Percentiles rank a stretch among this genome's conserved stretches.
Conservation (phyloP, 2,888 invertebrate genomes). For the Agonopterix heracliana region DNA sequence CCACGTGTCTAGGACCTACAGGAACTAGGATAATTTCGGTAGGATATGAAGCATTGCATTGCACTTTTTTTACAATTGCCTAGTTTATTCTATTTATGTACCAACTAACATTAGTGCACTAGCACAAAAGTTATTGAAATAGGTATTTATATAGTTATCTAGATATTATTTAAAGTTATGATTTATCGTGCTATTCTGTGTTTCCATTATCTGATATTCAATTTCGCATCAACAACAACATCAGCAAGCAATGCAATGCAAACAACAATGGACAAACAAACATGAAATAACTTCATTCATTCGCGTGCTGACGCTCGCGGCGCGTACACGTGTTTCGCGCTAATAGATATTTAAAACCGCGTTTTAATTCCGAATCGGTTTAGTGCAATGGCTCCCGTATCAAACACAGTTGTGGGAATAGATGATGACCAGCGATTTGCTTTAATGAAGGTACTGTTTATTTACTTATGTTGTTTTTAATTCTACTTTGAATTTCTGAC, state of each 20-base stretch:
- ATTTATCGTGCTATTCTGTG: no score
- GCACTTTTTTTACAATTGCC: no score
- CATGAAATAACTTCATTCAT: conserved; percentile 11
- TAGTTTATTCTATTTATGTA: no score
- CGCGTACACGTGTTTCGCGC: conserved; percentile 13
- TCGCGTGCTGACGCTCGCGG: conserved; percentile 24
- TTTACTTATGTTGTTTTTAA: background rate
- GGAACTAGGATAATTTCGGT: no score
- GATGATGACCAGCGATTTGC: conserved; percentile 86
- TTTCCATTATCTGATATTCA: conserved; percentile 2
- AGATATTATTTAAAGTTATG: no score
- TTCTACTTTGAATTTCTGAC: no score
- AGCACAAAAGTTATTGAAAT: no score
- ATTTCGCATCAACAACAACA: conserved; percentile 1
- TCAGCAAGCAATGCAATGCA: no score
- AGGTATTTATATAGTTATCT: no score
- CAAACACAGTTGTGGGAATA: conserved; percentile 68
- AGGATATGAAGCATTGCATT: no score
- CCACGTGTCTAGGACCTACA: no score
- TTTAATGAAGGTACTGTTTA: conserved; percentile 82
- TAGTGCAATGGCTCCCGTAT: conserved; percentile 55
- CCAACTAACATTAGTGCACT: no score
- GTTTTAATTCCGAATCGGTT: background rate
- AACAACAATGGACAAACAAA: background rate
- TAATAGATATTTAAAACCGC: background rate